phyloP scores from a whole-genome alignment of 2,113 vertebrate species.

The Gallinago jamesoni region DNA sequence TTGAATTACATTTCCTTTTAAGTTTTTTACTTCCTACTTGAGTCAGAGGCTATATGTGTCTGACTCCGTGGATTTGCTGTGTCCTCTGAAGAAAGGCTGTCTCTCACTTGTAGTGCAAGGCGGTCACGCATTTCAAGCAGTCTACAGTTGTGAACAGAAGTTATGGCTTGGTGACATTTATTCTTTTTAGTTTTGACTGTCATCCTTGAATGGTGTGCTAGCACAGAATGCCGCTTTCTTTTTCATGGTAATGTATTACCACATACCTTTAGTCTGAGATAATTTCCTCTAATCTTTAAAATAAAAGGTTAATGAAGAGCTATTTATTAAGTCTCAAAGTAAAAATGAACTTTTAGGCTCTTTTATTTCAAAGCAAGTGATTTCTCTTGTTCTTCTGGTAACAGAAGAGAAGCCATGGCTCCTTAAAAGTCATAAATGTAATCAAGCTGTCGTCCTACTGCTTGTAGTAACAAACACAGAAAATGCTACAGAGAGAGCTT shows the following conservation, averaged over 20 bases:
- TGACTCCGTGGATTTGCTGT: neutral
- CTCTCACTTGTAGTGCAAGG: neutral
- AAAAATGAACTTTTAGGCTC: neutral
- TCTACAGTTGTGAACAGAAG: neutral
- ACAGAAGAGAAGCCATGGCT: neutral
- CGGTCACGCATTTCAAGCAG: neutral
- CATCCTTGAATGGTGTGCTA: neutral
- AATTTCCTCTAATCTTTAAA: constrained; percentile 34
- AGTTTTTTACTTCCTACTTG: neutral
- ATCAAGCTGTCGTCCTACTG: constrained; percentile 42
- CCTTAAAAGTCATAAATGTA: neutral
- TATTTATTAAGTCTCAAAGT: neutral
- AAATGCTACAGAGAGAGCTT: neutral
- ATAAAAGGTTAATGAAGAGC: neutral
- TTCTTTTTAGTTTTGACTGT: neutral
- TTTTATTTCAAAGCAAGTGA: constrained; percentile 13
- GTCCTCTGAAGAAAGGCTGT: neutral
- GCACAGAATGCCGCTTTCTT: neutral
- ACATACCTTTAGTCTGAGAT: neutral
- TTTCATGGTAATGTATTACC: neutral
- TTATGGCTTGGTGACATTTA: neutral
- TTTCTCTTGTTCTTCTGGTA: neutral
- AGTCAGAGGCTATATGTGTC: neutral
- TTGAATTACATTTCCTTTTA: neutral
- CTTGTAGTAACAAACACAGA: constrained; percentile 31